Percentiles rank a stretch among this genome's conserved stretches.
Evolutionary conservation across 2,797 vertebrate genomes (phyloP).

Genomic region (Eidolon dupreanum): DNA sequence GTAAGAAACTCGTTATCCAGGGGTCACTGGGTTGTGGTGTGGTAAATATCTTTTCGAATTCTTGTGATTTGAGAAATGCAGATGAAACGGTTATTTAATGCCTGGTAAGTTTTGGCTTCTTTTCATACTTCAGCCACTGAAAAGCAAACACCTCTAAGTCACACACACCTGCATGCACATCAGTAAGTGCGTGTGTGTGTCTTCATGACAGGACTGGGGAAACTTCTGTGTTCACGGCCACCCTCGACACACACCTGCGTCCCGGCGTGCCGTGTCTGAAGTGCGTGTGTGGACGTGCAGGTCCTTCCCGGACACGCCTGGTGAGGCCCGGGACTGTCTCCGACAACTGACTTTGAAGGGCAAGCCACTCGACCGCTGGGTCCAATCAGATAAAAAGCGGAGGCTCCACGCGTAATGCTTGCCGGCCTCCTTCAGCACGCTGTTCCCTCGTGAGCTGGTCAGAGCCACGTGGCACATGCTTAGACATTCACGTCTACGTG

Average conservation of each 20-base stretch:
- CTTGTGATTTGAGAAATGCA: not conserved
- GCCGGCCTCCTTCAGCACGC: fast-evolving
- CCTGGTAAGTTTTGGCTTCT: not conserved
- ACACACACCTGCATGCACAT: too few species aligned
- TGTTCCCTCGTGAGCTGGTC: not conserved
- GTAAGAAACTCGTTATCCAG: not conserved
- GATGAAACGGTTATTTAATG: not conserved
- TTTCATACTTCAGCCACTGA: not conserved
- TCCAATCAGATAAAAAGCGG: not conserved
- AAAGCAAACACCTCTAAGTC: not conserved
- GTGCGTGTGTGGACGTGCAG: fast-evolving
- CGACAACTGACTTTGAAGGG: not conserved
- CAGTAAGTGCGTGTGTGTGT: too few species aligned
- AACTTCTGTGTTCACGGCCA: fast-evolving
- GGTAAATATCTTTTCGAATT: not conserved
- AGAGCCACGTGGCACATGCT: fast-evolving
- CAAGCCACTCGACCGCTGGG: not conserved
- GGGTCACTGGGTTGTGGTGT: not conserved
- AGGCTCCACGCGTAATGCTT: too few species aligned
- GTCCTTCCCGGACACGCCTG: not conserved
- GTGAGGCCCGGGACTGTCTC: not conserved
- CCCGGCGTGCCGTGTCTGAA: not conserved
- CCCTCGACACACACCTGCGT: not conserved
- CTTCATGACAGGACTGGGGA: too few species aligned
- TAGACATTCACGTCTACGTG: fast-evolving